Conservation (phyloP, 2,888 invertebrate species). For the Glyphotaelius pellucidus region DNA sequence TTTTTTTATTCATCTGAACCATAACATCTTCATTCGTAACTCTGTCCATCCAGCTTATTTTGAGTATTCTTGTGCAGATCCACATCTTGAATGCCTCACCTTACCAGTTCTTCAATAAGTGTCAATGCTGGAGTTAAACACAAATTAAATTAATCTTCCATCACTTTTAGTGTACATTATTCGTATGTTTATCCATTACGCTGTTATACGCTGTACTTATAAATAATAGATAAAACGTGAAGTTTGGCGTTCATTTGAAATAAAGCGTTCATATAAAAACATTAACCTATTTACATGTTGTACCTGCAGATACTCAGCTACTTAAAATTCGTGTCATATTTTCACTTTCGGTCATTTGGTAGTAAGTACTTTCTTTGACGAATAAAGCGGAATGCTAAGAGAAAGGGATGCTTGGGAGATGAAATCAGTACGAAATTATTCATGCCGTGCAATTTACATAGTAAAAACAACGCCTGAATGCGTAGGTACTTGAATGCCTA, state of each 20-base stretch:
- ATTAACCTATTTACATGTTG: not conserved
- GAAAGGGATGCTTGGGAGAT: not conserved
- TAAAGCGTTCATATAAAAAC: not conserved
- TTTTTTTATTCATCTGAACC: too few relatives aligned
- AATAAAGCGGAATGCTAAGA: not conserved
- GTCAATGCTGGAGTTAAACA: too few relatives aligned
- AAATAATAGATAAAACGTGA: not conserved
- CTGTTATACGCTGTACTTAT: too few relatives aligned
- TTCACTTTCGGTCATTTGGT: conserved; percentile 3
- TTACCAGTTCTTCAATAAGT: too few relatives aligned
- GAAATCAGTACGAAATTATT: not conserved
- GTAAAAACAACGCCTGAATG: not conserved
- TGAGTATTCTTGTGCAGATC: too few relatives aligned
- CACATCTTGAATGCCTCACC: too few relatives aligned
- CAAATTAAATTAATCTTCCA: too few relatives aligned
- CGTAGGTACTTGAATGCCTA: not conserved
- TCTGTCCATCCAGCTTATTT: too few relatives aligned
- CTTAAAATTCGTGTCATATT: not conserved
- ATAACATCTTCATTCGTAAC: too few relatives aligned
- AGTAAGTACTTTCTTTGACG: conserved; percentile 33
- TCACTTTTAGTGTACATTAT: too few relatives aligned
- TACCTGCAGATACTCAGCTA: not conserved
- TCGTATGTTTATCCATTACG: too few relatives aligned
- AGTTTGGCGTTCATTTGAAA: too few relatives aligned
- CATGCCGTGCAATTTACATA: not conserved